phyloP scores from a whole-genome alignment of 2,113 vertebrate genomes.

The Megalops atlanticus region DNA sequence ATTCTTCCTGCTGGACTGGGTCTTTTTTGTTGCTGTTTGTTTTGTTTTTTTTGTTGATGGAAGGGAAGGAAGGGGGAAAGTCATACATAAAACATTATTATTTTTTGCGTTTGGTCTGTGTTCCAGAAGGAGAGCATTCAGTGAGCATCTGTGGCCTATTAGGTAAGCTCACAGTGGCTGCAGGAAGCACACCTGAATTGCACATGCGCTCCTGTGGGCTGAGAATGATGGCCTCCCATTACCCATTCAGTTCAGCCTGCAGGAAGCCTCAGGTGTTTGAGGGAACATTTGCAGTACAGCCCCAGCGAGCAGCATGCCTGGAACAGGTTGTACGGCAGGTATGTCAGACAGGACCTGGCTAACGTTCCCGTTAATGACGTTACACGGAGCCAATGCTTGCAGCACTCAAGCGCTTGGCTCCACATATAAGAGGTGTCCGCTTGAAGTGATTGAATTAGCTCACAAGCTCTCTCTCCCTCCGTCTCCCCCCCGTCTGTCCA shows the following conservation, averaged over 20 bases:
- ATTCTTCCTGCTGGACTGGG: too few species aligned
- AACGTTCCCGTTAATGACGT: neutral
- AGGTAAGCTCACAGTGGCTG: too few species aligned
- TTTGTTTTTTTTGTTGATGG: too few species aligned
- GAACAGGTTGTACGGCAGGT: too few species aligned
- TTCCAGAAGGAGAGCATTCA: neutral
- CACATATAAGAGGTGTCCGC: neutral
- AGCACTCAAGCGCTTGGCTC: neutral
- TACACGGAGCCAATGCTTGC: neutral
- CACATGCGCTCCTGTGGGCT: neutral
- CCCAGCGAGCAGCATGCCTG: neutral
- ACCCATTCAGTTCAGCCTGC: neutral
- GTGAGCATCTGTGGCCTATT: too few species aligned
- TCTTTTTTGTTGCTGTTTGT: too few species aligned
- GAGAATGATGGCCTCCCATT: neutral
- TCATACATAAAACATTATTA: too few species aligned
- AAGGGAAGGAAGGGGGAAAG: too few species aligned
- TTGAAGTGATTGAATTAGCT: neutral
- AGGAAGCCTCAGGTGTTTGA: neutral
- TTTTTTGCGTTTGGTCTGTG: too few species aligned
- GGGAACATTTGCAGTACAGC: neutral
- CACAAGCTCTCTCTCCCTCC: neutral
- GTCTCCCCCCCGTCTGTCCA: neutral
- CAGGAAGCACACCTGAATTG: neutral
- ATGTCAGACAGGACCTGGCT: neutral